Evolutionary conservation across 2,113 vertebrate species (phyloP).

Genomic region (Gambusia affinis): DNA sequence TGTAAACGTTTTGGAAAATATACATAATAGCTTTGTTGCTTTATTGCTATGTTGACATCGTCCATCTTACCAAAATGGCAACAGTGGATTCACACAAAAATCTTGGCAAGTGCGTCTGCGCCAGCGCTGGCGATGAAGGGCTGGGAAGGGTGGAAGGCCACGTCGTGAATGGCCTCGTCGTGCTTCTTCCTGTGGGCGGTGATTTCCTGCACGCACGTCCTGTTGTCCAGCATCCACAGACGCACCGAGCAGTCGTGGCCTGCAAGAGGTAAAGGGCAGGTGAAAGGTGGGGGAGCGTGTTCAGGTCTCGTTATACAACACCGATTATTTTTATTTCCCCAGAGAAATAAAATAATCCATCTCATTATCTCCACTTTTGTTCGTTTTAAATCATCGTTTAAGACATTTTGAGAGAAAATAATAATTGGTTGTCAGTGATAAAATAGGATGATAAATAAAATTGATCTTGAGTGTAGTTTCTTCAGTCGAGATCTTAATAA

Average conservation of each 20-base stretch:
- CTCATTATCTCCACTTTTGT: no score
- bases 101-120: constrained; percentile 91
- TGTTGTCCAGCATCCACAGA: constrained; percentile 91
- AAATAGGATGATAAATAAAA: not conserved
- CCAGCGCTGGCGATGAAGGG: constrained; percentile 90
- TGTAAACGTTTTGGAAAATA: not conserved
- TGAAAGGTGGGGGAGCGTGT: constrained; percentile 1
- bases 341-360: no score
- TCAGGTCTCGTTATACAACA: not conserved
- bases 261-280: constrained; percentile 45
- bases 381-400: not conserved
- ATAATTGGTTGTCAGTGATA: not conserved
- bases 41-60: not conserved
- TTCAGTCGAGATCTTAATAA: not conserved
- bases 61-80: constrained; percentile 54
- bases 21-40: not conserved
- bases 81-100: constrained; percentile 84
- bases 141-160: constrained; percentile 91
- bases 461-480: not conserved
- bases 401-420: not conserved
- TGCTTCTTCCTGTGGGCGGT: constrained; percentile 93
- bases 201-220: constrained; percentile 93
- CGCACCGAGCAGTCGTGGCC: constrained; percentile 94
- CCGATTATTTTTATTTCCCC: not conserved
- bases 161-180: constrained; percentile 91